These are phyloP conservation scores for Podargus strigoides DNA, from an alignment of 2,797 vertebrate species.

Conservation along the genomic window DNA sequence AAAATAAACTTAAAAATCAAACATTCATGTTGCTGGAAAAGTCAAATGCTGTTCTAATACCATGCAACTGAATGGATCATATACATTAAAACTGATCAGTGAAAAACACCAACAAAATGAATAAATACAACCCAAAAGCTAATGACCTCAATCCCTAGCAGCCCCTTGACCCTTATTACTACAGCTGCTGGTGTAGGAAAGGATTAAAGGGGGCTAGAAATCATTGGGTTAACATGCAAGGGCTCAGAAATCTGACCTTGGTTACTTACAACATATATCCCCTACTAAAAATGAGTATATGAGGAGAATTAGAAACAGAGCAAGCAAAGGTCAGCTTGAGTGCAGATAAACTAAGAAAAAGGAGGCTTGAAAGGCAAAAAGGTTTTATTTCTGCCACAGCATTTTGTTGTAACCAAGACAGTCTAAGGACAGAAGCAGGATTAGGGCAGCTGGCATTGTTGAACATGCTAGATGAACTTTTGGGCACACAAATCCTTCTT, in stretches of 20 bases:
- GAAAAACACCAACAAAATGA: constrained; percentile 64
- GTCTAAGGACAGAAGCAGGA: not conserved
- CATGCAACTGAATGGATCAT: constrained; percentile 30
- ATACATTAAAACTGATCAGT: constrained; percentile 25
- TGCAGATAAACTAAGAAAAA: constrained; percentile 68
- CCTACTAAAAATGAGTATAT: constrained; percentile 74
- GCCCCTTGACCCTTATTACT: constrained; percentile 75
- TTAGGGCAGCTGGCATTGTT: not conserved
- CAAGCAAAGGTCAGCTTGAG: constrained; percentile 73
- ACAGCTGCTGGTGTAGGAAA: constrained; percentile 70
- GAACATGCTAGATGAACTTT: not conserved
- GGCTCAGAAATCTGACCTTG: constrained; percentile 75
- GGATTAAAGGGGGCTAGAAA: constrained; percentile 77
- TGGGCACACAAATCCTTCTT: not conserved
- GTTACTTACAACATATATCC: constrained; percentile 72
- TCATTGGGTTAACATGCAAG: constrained; percentile 71
- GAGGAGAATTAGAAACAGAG: constrained; percentile 78
- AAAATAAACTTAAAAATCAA: constrained; percentile 15
- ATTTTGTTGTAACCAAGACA: not conserved
- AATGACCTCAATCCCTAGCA: constrained; percentile 65
- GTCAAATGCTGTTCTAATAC: constrained; percentile 29
- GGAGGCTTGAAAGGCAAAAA: constrained; percentile 29
- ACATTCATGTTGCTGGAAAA: not conserved
- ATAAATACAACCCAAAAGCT: constrained; percentile 69
- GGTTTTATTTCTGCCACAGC: constrained; percentile 25